Percentiles rank a stretch among this genome's conserved stretches.
Evolutionary conservation across 1,140 invertebrate genomes (phyloP).

Genomic region (Theocolax elegans): DNA sequence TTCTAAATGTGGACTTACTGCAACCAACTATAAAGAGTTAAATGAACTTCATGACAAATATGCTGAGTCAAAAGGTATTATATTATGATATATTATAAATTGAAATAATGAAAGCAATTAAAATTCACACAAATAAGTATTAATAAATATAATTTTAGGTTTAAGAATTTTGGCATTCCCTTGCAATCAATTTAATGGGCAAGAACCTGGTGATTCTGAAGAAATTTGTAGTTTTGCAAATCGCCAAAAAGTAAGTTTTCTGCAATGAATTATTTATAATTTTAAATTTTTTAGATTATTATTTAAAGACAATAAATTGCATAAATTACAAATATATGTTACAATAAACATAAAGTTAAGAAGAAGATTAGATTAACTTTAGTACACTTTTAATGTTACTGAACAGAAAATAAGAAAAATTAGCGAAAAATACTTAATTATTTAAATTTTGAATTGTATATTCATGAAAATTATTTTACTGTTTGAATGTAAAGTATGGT

Average conservation of each 20-base stretch:
- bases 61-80: constrained; percentile 70
- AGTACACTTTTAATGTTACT: too few species aligned
- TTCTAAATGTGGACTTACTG: constrained; percentile 86
- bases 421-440: too few species aligned
- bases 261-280: not conserved
- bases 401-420: too few species aligned
- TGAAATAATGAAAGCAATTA: constrained; percentile 10
- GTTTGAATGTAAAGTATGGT: too few species aligned
- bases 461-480: too few species aligned
- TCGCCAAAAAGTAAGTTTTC: constrained; percentile 77
- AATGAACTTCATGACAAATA: constrained; percentile 82
- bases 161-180: constrained; percentile 91
- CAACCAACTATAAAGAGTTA: constrained; percentile 83
- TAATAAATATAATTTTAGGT: constrained; percentile 53
- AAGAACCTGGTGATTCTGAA: constrained; percentile 78
- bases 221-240: constrained; percentile 83
- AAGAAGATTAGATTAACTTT: too few species aligned
- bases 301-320: too few species aligned
- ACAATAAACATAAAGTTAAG: too few species aligned
- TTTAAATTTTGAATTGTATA: too few species aligned
- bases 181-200: constrained; percentile 91
- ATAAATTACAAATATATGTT: too few species aligned
- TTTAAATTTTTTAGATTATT: not conserved
- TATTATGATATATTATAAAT: not conserved
- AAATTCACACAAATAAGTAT: not conserved